Percentiles rank a stretch among this genome's conserved stretches.
These are phyloP conservation scores for Ptiloglossa arizonensis DNA, from an alignment of 1,140 invertebrate genomes.

Conservation along the genomic window DNA sequence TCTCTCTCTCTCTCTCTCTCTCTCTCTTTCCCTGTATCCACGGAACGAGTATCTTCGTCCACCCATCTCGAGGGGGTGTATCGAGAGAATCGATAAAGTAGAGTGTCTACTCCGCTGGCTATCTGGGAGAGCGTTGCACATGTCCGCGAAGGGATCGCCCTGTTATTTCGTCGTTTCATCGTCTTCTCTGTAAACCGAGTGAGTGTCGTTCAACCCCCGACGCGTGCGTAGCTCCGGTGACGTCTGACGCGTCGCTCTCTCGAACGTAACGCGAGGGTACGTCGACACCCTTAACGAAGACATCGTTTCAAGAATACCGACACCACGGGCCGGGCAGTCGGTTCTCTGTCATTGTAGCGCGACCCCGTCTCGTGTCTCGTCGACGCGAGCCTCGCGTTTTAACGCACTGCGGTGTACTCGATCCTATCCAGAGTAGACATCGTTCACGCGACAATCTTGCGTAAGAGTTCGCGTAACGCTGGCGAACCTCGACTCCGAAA, in stretches of 20 bases:
- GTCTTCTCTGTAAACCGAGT: not conserved
- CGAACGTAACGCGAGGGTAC: not conserved
- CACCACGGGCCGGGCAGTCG: not conserved
- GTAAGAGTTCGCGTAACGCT: not conserved
- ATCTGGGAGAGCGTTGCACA: conserved; percentile 13
- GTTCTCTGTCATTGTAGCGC: not conserved
- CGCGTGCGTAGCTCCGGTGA: not conserved
- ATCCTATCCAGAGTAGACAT: no score
- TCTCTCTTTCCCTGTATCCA: not conserved
- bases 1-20: no score
- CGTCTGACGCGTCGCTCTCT: no score
- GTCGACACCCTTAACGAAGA: not conserved
- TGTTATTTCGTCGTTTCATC: not conserved
- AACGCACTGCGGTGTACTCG: not conserved
- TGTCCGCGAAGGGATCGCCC: conserved; percentile 3
- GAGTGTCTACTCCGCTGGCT: conserved; percentile 22
- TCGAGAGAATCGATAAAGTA: conserved; percentile 56
- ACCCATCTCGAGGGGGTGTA: conserved; percentile 20
- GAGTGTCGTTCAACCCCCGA: conserved; percentile 9
- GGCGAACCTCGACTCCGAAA: not conserved
- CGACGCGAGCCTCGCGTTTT: not conserved
- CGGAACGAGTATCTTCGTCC: conserved; percentile 11
- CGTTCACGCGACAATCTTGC: not conserved
- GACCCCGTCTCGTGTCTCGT: not conserved
- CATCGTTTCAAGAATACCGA: not conserved